Base-by-base conservation (phyloP, 2,797 vertebrate genomes). In the Limosa lapponica region DNA sequence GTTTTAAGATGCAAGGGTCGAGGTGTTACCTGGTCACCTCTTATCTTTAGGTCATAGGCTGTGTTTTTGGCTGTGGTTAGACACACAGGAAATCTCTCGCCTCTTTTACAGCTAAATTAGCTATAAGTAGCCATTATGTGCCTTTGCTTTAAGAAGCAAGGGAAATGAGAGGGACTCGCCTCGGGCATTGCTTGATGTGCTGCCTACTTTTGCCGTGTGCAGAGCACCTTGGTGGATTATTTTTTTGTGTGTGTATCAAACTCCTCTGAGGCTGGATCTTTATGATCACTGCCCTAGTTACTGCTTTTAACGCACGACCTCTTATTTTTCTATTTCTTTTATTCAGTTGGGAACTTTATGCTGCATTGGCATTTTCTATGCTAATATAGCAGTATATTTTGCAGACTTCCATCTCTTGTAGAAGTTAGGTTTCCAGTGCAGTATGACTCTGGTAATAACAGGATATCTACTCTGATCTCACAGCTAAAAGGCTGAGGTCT, bases 31-130 rank as follows among this genome's bases (percentile, higher is more conserved):
- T 67, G 37, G 25, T 81, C 44, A 39, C 54, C 11, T 66, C 12
- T 11, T 72, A 46, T 14, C n/a, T 61, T 72, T 30, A 78, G 32
- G 20, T 39, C 16, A 3, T 20, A 59, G 9, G 36, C 62, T 82
- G 23, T 39, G 8, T 13, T 81, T 82, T n/a, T 46, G 30, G 8
- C 7, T 43, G 34, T 57, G 48, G 8, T 61, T 51, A 28, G 57
- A 32, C 34, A 30, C 4, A 18, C 9, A 12, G 41, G 36, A 43
- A 64, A 70, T 11, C 19, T 75, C 7, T 64, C 1, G 0, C 19
- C 13, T 55, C 46, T 46, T 73, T 34, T 34, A 34, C 28, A 48
- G 30, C 28, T 32, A 12, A 11, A 8, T 6, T 51, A 16, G 22
- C 18, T 54, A 1, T 36, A 24, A 74, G 34, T 11, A 61, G 14